Conservation (phyloP, 2,113 vertebrate species). For the Cyphomyrus plagiostoma region DNA sequence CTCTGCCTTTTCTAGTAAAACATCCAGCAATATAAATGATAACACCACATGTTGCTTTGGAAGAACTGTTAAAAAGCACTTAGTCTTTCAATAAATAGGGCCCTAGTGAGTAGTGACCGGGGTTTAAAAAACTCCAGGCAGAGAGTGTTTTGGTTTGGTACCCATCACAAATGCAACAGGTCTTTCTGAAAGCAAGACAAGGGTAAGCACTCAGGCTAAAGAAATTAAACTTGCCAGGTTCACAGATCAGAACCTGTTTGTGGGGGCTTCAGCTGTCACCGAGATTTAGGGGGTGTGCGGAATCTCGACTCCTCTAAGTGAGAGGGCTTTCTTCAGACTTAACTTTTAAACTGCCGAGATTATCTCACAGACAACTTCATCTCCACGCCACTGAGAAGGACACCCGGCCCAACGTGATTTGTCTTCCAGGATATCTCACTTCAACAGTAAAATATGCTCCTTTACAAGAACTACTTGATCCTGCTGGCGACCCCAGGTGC, state of each 20-base stretch:
- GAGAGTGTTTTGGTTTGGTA: background rate
- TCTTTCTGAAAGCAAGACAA: background rate
- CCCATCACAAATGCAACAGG: background rate
- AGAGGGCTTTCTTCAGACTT: background rate
- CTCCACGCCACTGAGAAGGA: background rate
- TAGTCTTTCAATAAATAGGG: background rate
- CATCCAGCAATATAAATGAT: background rate
- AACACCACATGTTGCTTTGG: background rate
- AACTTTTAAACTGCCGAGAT: conserved; percentile 6
- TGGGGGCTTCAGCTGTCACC: background rate
- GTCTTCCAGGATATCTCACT: background rate
- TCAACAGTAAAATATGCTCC: background rate
- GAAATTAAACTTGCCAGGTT: background rate
- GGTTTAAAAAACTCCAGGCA: background rate
- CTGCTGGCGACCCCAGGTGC: background rate
- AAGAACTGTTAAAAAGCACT: background rate
- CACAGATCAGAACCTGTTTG: background rate
- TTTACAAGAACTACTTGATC: background rate
- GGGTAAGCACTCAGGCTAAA: background rate
- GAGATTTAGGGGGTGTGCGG: background rate
- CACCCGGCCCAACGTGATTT: background rate
- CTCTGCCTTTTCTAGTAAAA: background rate
- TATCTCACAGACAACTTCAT: background rate
- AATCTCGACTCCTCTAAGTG: background rate
- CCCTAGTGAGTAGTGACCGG: background rate